Conservation (phyloP, 2,113 vertebrate species). For the Gyps fulvus region DNA sequence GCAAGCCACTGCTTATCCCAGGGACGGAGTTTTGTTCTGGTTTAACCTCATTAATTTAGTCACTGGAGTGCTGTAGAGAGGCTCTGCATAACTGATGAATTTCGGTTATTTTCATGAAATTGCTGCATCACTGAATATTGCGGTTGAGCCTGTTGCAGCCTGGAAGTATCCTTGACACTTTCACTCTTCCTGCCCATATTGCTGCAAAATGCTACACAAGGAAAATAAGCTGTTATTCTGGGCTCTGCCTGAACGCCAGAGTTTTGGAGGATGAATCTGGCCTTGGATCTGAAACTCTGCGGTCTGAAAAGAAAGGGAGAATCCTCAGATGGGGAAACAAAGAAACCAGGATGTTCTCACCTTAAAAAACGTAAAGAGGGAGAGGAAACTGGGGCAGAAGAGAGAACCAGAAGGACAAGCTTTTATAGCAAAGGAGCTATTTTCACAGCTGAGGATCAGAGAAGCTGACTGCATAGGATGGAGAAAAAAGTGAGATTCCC, state of each 20-base stretch:
- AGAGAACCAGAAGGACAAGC: not conserved
- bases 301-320: not conserved
- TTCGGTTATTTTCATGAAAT: not conserved
- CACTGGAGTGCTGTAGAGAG: not conserved
- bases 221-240: not conserved
- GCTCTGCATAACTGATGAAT: not conserved
- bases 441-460: not conserved
- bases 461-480: not conserved
- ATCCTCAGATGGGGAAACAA: not conserved
- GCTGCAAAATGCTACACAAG: not conserved
- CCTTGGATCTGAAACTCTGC: not conserved
- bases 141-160: not conserved
- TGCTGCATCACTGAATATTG: not conserved
- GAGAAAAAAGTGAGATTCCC: not conserved
- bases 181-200: not conserved
- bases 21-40: not conserved
- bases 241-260: not conserved
- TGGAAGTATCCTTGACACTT: not conserved
- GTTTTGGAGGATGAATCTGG: not conserved
- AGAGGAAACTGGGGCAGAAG: not conserved
- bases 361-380: not conserved
- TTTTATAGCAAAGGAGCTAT: not conserved
- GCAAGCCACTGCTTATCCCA: slow-evolving; percentile 41
- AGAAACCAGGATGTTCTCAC: not conserved
- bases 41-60: slow-evolving; percentile 20